Base-by-base conservation (phyloP, 2,888 invertebrate genomes). In the Folsomia candida region DNA sequence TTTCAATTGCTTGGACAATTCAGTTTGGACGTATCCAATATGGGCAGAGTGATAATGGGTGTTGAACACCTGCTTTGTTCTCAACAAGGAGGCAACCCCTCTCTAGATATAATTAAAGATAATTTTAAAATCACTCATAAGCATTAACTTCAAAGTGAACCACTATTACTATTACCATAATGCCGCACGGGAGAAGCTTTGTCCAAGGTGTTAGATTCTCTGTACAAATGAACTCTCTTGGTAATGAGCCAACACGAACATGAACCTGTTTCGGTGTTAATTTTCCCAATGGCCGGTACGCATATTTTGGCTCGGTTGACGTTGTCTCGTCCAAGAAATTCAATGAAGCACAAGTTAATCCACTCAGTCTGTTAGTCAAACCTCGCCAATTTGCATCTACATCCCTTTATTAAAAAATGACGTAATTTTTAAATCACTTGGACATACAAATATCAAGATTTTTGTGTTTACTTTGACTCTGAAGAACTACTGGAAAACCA, bases 181-280 rank as follows among this genome's bases (percentile, higher is more conserved):
- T 90, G 83, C 92, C 92, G 84, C 99, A 99, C 0, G 99, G 98
- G 60, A 99, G 84, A 2, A 99, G 85, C 83, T 98, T 99, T 81
- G 96, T 95, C 92, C 97, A 98, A 0, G 99, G 98, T 18, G 99
- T 98, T 80, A 99, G 85, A 85, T 99, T 99, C 85, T 99, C 99
- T 0, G 98, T 99, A 82, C 99, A 99, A 2, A 97, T 95, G 80
- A 94, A 93, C 86, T 99, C 99, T 76, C 94, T 87, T 0, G 98
- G 96, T 73, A 99, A 83, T n/a, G 93, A 90, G 0, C 97, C 91
- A 85, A 97, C 97, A 80, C 92, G 85, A 59, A 90, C 83, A 80
- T 83, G 86, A 3, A 77, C 58, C 78, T 76, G 20, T 81, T 86
- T 85, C 78, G 86, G 84, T 81, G 88, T 83, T 9, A 86, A 84